Conservation (phyloP, 2,113 vertebrate species). For the Pygathrix nemaeus region DNA sequence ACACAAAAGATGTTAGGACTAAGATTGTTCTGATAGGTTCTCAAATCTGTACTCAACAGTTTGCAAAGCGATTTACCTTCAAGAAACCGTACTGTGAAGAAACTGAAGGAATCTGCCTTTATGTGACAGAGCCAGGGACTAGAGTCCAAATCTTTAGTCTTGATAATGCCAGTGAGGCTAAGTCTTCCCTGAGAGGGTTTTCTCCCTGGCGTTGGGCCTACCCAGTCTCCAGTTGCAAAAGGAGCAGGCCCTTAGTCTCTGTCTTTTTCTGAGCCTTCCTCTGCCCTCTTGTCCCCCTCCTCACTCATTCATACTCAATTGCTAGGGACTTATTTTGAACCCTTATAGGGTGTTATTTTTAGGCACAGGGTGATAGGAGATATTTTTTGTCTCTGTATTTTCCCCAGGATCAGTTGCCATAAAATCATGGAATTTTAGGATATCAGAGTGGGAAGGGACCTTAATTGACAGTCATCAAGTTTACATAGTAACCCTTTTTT, state of each 20-base stretch:
- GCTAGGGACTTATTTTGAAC: not conserved
- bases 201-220: not conserved
- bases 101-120: not conserved
- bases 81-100: not conserved
- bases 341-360: not conserved
- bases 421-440: conserved; percentile 34
- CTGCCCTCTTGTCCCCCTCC: not conserved
- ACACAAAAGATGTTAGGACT: not conserved
- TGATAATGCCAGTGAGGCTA: not conserved
- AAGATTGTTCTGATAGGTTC: conserved; percentile 1
- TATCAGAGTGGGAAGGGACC: not conserved
- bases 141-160: not conserved
- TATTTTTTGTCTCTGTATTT: conserved; percentile 43
- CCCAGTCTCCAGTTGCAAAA: not conserved
- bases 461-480: not conserved
- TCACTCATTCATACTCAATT: not conserved
- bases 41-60: not conserved
- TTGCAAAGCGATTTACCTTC: not conserved
- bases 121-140: not conserved
- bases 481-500: not conserved
- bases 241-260: not conserved
- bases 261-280: not conserved
- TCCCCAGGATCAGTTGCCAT: not conserved
- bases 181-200: not conserved
- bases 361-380: not conserved